Percentiles rank a stretch among this genome's conserved stretches.
These are phyloP conservation scores for Germaria angustata DNA, from an alignment of 2,888 invertebrate species.

Conservation along the genomic window DNA sequence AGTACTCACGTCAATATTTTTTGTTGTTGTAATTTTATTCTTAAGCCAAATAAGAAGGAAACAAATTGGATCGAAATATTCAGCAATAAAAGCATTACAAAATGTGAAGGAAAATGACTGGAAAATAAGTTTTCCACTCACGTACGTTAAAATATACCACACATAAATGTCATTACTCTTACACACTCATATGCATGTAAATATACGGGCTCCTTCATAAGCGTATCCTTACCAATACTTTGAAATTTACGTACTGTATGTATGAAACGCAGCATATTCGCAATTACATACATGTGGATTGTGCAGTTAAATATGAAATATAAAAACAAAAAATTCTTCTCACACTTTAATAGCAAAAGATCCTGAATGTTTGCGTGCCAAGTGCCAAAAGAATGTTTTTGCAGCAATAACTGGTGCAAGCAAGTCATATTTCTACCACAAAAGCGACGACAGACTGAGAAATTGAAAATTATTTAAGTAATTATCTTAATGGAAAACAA, in stretches of 20 bases:
- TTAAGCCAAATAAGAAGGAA: neutral
- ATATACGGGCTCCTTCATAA: neutral
- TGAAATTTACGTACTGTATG: neutral
- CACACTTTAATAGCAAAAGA: neutral
- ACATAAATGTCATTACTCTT: conserved; percentile 11
- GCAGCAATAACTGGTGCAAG: conserved; percentile 5
- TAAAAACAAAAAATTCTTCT: neutral
- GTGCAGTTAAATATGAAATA: conserved; percentile 10
- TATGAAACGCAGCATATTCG: neutral
- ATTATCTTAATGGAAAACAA: conserved; percentile 36
- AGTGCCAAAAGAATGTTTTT: neutral
- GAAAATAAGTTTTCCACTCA: conserved; percentile 43
- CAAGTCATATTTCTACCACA: neutral
- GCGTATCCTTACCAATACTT: neutral
- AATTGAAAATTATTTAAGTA: conserved; percentile 28
- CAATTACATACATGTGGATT: neutral
- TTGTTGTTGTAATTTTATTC: neutral
- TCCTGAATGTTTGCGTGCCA: conserved; percentile 21
- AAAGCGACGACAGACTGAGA: conserved; percentile 11
- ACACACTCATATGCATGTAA: neutral
- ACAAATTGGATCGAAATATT: neutral
- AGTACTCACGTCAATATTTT: neutral
- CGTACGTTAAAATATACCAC: conserved; percentile 36
- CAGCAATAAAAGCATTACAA: neutral
- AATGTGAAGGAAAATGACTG: conserved; percentile 25